Evolutionary conservation across 2,797 vertebrate genomes (phyloP).

Genomic region (Ciconia nigra): DNA sequence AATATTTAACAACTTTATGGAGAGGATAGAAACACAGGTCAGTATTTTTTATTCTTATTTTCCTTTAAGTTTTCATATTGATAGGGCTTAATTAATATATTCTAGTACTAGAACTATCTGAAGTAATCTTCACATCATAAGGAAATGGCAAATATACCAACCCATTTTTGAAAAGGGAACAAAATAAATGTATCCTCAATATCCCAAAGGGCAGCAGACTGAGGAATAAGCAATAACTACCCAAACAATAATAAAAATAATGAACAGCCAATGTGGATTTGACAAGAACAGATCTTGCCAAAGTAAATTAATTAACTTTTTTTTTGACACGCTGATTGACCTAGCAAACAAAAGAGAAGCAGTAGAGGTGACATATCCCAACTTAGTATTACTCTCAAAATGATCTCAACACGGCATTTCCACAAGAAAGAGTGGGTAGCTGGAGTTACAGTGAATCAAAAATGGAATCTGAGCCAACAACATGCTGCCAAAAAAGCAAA

Average conservation of each 20-base stretch:
- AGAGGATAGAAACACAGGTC: neutral
- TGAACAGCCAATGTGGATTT: neutral
- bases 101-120: neutral
- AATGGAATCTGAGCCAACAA: neutral
- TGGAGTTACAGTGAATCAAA: neutral
- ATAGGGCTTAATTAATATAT: neutral
- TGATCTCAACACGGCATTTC: neutral
- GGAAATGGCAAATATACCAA: neutral
- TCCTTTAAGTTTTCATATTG: neutral
- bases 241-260: neutral
- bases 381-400: neutral
- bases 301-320: neutral
- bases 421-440: neutral
- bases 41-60: neutral
- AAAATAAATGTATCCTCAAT: neutral
- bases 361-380: neutral
- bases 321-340: neutral
- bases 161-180: neutral
- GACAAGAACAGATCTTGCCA: neutral
- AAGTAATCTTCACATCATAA: neutral
- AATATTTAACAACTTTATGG: neutral
- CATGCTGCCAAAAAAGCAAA: conserved; percentile 2
- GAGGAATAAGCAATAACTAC: neutral
- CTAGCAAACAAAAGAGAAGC: neutral
- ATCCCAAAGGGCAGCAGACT: neutral